phyloP scores from a whole-genome alignment of 2,888 invertebrate genomes.

The Empis livida region DNA sequence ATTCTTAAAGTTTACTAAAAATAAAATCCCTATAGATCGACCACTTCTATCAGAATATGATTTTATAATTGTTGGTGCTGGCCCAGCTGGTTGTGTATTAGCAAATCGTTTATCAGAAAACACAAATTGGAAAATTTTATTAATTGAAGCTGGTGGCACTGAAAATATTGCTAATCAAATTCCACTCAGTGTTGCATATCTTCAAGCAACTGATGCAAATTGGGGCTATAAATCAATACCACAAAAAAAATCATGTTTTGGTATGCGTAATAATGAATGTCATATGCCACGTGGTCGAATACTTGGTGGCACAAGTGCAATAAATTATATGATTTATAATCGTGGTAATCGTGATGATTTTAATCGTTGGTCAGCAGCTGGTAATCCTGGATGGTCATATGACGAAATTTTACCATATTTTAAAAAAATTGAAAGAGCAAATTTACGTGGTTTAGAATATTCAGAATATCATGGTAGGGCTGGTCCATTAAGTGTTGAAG shows the following conservation, averaged over 20 bases:
- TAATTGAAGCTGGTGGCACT: slow-evolving; percentile 35
- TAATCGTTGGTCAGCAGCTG: slow-evolving; percentile 48
- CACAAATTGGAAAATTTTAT: slow-evolving; percentile 30
- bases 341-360: slow-evolving; percentile 56
- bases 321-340: slow-evolving; percentile 54
- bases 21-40: slow-evolving; percentile 16
- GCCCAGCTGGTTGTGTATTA: slow-evolving; percentile 52
- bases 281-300: slow-evolving; percentile 41
- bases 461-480: slow-evolving; percentile 40
- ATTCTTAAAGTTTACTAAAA: no score
- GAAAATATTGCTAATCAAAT: slow-evolving; percentile 24
- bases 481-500: slow-evolving; percentile 46
- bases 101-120: slow-evolving; percentile 24
- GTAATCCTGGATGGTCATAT: slow-evolving; percentile 58
- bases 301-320: slow-evolving; percentile 41
- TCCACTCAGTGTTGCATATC: slow-evolving; percentile 15
- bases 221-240: slow-evolving; percentile 55
- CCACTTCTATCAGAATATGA: slow-evolving; percentile 51
- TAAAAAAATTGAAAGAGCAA: slow-evolving; percentile 42
- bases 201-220: slow-evolving; percentile 37
- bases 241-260: slow-evolving; percentile 44
- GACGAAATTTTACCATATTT: slow-evolving; percentile 43
- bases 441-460: slow-evolving; percentile 36
- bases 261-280: slow-evolving; percentile 29
- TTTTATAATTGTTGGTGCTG: slow-evolving; percentile 67